Evolutionary conservation across 2,113 vertebrate species (phyloP), one percentile per base, ranked within the genome.

Genomic region (Pachycephala philippinensis): DNA sequence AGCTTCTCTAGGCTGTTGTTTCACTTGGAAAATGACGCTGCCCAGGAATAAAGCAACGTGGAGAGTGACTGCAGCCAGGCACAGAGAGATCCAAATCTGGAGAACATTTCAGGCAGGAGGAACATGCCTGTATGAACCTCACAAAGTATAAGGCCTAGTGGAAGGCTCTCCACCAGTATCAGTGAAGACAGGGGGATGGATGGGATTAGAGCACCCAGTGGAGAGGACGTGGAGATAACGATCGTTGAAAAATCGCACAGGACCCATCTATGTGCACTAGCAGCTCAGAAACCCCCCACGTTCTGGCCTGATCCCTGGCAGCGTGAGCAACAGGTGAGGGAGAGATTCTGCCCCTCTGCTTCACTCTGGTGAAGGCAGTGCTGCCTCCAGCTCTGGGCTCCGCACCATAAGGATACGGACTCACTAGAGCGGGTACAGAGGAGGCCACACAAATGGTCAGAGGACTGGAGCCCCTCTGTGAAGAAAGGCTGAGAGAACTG

Each of bases 191-290:
- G 18, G 19, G 26, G 49, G 26, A 68, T 0, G 23, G 59, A 33
- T 28, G n/a, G 69, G 40, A 77, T 53, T 59, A 69, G 53, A 84
- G 50, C 30, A 64, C 35, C 18, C 13, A 8, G 21, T 9, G 54
- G 35, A 71, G 57, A 72, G 35, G 37, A 45, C 5, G 22, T 22
- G 35, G 54, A 47, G 30, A 13, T 42, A n/a, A 18, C 4, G 14
- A 42, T 33, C 14, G 15, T 42, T 8, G 6, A 60, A 50, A 85
- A 45, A 15, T 4, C 24, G 54, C 59, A 69, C 16, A 9, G 4
- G 21, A 57, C 7, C 20, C 1, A 1, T 61, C 57, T 15, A 4
- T 0, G 6, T 61, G 37, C 0, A 3, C 31, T 33, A 1, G 3
- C 30, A 56, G 70, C 40, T 68, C n/a, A 61, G 27, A 68, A 75